Conservation (phyloP, 2,888 invertebrate genomes). For the Oasisia sp. region DNA sequence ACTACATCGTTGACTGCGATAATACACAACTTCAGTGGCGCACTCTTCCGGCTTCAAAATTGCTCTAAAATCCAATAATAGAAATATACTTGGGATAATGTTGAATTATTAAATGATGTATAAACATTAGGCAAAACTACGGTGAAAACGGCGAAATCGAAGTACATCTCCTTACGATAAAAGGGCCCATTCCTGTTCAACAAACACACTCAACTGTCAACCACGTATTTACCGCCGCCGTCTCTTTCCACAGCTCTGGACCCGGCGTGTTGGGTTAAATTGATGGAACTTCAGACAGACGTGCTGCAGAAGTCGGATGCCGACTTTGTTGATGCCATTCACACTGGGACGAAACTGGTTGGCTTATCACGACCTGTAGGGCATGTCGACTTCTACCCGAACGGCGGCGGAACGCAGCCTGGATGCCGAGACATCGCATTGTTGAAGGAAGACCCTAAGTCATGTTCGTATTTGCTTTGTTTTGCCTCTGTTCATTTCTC, state of each 20-base stretch:
- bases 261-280: neutral
- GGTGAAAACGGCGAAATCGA: no score
- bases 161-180: no score
- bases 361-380: neutral
- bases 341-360: neutral
- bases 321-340: neutral
- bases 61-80: no score
- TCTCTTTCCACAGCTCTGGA: neutral
- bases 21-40: no score
- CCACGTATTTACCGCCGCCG: no score
- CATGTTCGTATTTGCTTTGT: neutral
- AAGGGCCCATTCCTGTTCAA: neutral
- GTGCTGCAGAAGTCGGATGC: neutral
- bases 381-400: neutral
- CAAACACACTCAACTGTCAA: neutral
- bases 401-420: neutral
- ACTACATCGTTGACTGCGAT: no score
- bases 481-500: no score
- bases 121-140: no score
- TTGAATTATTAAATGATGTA: no score
- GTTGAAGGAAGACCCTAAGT: neutral
- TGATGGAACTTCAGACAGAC: neutral
- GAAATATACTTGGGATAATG: no score
- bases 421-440: neutral
- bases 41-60: no score